Base-by-base conservation (phyloP, 2,113 vertebrate genomes). In the Sylvietta virens region DNA sequence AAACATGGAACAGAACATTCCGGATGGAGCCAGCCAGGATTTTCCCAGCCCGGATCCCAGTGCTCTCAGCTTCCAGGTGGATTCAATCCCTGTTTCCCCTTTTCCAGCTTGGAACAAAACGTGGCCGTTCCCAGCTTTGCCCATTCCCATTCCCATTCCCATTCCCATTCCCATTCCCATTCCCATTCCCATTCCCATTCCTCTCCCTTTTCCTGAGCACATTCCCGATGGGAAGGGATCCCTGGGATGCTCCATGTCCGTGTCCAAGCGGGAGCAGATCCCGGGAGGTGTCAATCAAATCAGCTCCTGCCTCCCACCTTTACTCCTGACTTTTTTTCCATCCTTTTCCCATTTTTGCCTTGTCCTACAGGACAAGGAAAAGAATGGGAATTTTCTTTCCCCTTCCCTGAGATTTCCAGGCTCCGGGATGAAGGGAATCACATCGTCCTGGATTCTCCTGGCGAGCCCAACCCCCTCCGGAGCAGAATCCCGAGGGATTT, bases 281-380 rank as follows among this genome's bases (percentile, higher is more conserved):
- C 80, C 1, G 1, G 4, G 13, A 22, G 33, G 6, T 1, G 1
- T 1, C 24, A 1, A 14, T 3, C 42, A 15, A 22, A n/a, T 39
- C 51, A 6, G 17, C 23, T 48, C 64, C n/a, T 6, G 5, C 4
- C 9, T 23, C 79, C 66, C 37, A 9, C 26, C 2, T 16, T 37
- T 4, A 8, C 6, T 37, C 39, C 67, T 3, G 31, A 22, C 3
- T 56, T 56, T 33, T n/a, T 48, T 16, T 1, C 23, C 13, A 4
- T 11, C 14, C 1, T 13, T 50, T 73, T 17, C 47, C 40, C 28
- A n/a, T n/a, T n/a, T n/a, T n/a, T n/a, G n/a, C n/a, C n/a, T n/a
- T n/a, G n/a, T n/a, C n/a, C n/a, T n/a, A n/a, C n/a, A n/a, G n/a
- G n/a, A n/a, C n/a, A n/a, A n/a, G n/a, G n/a, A n/a, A n/a, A n/a